Base-by-base conservation (phyloP, 2,113 vertebrate species). In the Micromys minutus region DNA sequence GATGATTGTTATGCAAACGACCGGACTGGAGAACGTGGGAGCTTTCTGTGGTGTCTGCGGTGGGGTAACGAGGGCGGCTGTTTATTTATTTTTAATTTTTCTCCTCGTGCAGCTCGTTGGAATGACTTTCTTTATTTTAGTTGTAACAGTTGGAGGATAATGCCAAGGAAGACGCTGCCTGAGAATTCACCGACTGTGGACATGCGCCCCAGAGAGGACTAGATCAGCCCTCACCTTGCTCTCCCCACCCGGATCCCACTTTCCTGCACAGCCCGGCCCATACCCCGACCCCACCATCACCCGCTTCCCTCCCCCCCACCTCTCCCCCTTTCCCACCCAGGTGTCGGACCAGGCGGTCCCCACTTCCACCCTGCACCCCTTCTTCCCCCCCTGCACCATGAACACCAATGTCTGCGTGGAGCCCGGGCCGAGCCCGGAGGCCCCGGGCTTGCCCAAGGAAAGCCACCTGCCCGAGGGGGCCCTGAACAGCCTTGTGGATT, bases 401-500 rank as follows among this genome's bases (percentile, higher is more conserved):
- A 99, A 99, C 99, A 99, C 98, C 98, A 98, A 99, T 79, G 99
- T 99, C 97, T 99, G 99, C 98, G 99, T 99, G 97, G 99, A 99
- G 98, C 99, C 99, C 26, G 98, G 98, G 98, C 99, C 99, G 97
- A 98, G 98, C 97, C 98, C 98, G 87, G 99, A 99, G 94, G 97
- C 99, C 93, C 99, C 99, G 95, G 99, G 99, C 94, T 98, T 99
- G 98, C 99, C 99, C 98, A 99, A 99, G 99, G 99, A 99, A 98
- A 99, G 98, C 98, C 98, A 98, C 98, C 99, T 99, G 98, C 99
- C 99, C 98, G 99, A 99, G 96, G 99, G 99, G 98, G 99, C 99
- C 98, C 99, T 99, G 97, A 99, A 98, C 98, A 99, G 99, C 98
- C 99, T 99, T 98, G 99, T 99, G 99, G 99, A 99, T 99, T 99